Evolutionary conservation across 2,113 vertebrate species (phyloP).

Genomic region (Butorides virescens): DNA sequence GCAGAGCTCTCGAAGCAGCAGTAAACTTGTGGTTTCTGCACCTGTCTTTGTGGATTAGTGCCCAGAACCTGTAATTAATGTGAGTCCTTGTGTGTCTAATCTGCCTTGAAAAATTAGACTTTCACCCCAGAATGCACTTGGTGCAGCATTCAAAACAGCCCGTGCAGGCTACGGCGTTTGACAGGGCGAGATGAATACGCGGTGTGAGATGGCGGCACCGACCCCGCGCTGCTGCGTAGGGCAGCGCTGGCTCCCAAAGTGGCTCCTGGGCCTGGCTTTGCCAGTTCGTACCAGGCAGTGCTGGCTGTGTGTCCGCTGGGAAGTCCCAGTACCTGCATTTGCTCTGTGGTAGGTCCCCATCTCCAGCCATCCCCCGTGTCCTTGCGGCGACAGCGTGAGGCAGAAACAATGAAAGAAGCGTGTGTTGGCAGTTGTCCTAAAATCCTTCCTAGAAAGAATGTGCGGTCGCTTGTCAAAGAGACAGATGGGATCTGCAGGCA

Average conservation of each 20-base stretch:
- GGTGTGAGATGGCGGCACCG: accelerated
- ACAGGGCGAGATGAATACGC: accelerated
- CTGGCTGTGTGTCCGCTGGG: not conserved
- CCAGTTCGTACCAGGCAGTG: not conserved
- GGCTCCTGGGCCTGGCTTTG: not conserved
- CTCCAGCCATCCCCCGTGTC: not conserved
- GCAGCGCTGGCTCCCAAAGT: not conserved
- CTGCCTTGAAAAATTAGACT: conserved; percentile 62
- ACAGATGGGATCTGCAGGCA: not conserved
- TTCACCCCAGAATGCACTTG: conserved; percentile 44
- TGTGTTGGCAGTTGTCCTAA: conserved; percentile 4
- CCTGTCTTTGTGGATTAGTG: conserved; percentile 61
- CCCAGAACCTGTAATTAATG: conserved; percentile 68
- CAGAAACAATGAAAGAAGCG: not conserved
- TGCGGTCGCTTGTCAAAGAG: not conserved
- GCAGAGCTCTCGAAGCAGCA: not conserved
- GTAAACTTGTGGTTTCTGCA: conserved; percentile 53
- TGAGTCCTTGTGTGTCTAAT: conserved; percentile 66
- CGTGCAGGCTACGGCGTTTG: accelerated
- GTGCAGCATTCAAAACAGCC: not conserved
- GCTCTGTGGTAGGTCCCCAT: not conserved
- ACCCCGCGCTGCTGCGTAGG: accelerated
- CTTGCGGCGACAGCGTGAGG: not conserved
- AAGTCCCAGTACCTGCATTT: not conserved
- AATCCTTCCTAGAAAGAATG: conserved; percentile 43